These are phyloP conservation scores for Aporophyla nigra DNA, from an alignment of 2,888 invertebrate species.

Conservation along the genomic window DNA sequence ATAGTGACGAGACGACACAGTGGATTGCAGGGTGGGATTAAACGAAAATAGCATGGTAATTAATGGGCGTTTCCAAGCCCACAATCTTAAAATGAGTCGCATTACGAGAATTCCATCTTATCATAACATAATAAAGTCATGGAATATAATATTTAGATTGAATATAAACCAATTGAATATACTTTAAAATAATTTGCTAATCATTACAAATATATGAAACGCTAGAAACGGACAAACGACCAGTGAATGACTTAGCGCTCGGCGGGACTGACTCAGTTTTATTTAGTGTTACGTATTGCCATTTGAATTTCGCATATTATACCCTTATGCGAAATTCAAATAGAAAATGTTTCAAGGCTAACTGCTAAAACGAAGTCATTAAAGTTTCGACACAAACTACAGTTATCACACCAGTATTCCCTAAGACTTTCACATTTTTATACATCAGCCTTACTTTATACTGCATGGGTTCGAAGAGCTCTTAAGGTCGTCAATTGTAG, in stretches of 20 bases:
- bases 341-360: not conserved
- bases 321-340: too few species aligned
- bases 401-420: not conserved
- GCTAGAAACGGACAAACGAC: conserved; percentile 26
- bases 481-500: not conserved
- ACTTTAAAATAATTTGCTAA: conserved; percentile 17
- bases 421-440: not conserved
- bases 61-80: conserved; percentile 84
- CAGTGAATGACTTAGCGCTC: conserved; percentile 23
- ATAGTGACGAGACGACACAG: conserved; percentile 82
- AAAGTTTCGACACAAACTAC: not conserved
- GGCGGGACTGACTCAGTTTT: not conserved
- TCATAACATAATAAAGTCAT: conserved; percentile 71
- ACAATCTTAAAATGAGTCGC: conserved; percentile 82
- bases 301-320: too few species aligned
- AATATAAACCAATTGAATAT: conserved; percentile 16
- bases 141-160: conserved; percentile 67
- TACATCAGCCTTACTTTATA: not conserved
- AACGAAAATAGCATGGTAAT: conserved; percentile 87
- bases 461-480: not conserved
- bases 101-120: conserved; percentile 80
- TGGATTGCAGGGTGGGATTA: conserved; percentile 86
- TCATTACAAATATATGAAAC: conserved; percentile 16
- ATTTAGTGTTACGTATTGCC: not conserved
- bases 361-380: not conserved